A percentile compares a stretch with the other conserved stretches of the same genome.
Evolutionary conservation across 2,888 invertebrate genomes (phyloP).

Genomic region (Trichogramma dendrolimi): DNA sequence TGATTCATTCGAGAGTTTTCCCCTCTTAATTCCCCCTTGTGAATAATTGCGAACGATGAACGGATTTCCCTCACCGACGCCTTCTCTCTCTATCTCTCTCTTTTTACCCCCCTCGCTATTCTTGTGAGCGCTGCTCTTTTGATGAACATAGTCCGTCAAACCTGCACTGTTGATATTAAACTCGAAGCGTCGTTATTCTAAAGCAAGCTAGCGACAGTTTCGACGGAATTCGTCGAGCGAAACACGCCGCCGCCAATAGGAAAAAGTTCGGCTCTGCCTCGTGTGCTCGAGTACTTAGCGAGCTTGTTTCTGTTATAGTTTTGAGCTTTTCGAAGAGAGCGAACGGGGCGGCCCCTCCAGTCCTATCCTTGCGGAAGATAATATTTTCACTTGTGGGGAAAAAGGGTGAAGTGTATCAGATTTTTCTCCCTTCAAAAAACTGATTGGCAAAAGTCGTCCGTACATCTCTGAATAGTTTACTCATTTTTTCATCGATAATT

Average conservation of each 20-base stretch:
- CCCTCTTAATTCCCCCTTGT: constrained; percentile 18
- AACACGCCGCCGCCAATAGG: too few species aligned
- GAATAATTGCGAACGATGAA: constrained; percentile 24
- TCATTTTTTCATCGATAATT: too few species aligned
- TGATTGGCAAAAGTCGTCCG: background rate
- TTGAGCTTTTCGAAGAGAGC: background rate
- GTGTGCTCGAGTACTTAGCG: background rate
- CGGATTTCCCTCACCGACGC: constrained; percentile 21
- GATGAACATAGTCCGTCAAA: background rate
- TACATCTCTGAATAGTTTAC: background rate
- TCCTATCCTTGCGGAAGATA: constrained; percentile 2
- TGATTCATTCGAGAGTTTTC: constrained; percentile 3
- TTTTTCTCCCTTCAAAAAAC: background rate
- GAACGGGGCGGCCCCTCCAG: background rate
- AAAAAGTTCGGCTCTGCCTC: background rate
- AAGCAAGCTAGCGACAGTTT: background rate
- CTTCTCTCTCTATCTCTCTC: background rate
- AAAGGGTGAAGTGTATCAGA: background rate
- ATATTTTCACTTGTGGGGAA: constrained; percentile 5
- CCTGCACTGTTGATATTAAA: constrained; percentile 18
- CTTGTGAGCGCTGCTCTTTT: constrained; percentile 19
- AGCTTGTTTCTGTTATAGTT: background rate
- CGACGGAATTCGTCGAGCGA: too few species aligned
- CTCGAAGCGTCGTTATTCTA: constrained; percentile 19
- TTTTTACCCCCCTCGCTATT: background rate